Base-by-base conservation (phyloP, 1,140 invertebrate species). In the Helicoverpa zea region DNA sequence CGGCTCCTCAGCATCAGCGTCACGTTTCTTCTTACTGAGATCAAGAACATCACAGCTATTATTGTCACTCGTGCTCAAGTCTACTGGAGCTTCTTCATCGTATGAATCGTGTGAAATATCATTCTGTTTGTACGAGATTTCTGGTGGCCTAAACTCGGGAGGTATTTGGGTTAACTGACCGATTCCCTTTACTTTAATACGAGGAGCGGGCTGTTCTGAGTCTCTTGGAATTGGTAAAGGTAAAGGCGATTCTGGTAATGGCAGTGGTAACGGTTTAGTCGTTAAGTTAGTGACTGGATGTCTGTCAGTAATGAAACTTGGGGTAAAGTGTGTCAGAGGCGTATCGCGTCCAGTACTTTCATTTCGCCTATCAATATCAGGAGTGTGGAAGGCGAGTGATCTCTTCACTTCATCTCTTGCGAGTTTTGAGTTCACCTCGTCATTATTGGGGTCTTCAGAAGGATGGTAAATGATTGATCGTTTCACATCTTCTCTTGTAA, bases 381-480 rank as follows among this genome's bases (percentile, higher is more conserved):
- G 92, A 3, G 92, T 94, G 43, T 92, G 88, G 83, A 94, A 95
- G 11, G 93, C 89, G 3, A 95, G 84, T 0, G 94, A 92, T 80
- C 95, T 88, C 80, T 95, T 96, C 0, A 94, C 92, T 81, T 96
- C 95, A 66, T 96, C 95, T n/a, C 95, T 83, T 16, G 92, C 91
- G 0, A 95, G 89, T 84, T 96, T 96, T 0, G 95, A 92, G 68
- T 96, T 96, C 0, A 96, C 95, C 80, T 97, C 96, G 30, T 97
- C 97, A 79, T 97, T 97, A 16, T 97, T 97, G 2, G 97, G 96
- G 81, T 98, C 97, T 94, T 98, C 97, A 1, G 96, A 97, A 0
- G 97, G 97, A 94, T 98, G 98, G 86, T 98, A 98, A 61, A 98
- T 98, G 68, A 99, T 97, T 3, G 97, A 97, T 56, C 96, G 97